Conservation (phyloP, 2,888 invertebrate species). For the Drosophila leonis region DNA sequence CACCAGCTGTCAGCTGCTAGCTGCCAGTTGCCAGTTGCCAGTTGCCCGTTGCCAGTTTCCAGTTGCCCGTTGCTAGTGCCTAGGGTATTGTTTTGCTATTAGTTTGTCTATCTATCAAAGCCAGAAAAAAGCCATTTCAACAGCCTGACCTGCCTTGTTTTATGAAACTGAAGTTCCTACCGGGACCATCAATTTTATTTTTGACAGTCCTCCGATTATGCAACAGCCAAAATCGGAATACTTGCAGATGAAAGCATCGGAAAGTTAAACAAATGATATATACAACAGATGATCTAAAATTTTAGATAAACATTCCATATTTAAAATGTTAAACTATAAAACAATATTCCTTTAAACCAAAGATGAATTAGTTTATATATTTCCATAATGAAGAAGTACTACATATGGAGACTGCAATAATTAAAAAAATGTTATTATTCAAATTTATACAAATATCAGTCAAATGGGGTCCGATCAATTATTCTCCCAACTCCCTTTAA, state of each 20-base stretch:
- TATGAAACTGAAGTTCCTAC: slow-evolving; percentile 41
- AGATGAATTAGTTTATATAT: too few species aligned
- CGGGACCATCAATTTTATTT: slow-evolving; percentile 70
- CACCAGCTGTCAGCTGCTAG: slow-evolving; percentile 22
- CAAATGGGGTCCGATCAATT: too few species aligned
- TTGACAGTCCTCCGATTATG: slow-evolving; percentile 50
- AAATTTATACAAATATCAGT: too few species aligned
- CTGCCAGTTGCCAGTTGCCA: slow-evolving; percentile 16
- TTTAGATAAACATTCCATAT: not conserved
- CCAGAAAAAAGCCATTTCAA: slow-evolving; percentile 66
- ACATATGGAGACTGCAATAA: too few species aligned
- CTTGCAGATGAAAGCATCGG: slow-evolving; percentile 30
- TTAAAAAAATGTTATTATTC: too few species aligned
- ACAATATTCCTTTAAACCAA: too few species aligned
- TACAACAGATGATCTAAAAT: not conserved
- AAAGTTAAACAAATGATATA: slow-evolving; percentile 20
- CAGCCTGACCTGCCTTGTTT: slow-evolving; percentile 48
- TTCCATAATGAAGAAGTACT: too few species aligned
- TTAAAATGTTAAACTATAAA: not conserved
- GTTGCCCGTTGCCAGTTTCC: slow-evolving; percentile 30
- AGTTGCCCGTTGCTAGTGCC: slow-evolving; percentile 20
- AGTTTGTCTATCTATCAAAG: slow-evolving; percentile 68
- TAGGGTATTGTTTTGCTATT: slow-evolving; percentile 52
- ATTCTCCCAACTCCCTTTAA: too few species aligned
- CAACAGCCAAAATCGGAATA: slow-evolving; percentile 22